Evolutionary conservation across 2,888 invertebrate species (phyloP).

Genomic region (Pardosa pseudoannulata): DNA sequence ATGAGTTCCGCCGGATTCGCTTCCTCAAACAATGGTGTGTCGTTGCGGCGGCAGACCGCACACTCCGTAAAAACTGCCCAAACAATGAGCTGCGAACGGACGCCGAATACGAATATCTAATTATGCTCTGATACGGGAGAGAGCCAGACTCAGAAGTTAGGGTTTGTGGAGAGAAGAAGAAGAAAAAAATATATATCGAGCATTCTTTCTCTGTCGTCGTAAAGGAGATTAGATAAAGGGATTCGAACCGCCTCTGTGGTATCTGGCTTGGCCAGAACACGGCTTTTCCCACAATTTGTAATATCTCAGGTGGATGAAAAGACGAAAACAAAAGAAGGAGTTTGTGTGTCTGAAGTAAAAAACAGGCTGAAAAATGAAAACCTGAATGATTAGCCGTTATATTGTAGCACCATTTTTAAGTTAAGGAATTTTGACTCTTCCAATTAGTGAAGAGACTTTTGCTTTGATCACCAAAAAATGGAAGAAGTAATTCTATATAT

Average conservation of each 20-base stretch:
- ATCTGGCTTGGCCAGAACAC: background rate
- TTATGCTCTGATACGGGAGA: constrained; percentile 33
- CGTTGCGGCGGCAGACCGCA: constrained; percentile 66
- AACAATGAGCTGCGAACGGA: constrained; percentile 65
- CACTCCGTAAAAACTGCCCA: constrained; percentile 66
- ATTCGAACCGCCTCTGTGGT: background rate
- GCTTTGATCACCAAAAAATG: too few species aligned
- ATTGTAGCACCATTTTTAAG: too few species aligned
- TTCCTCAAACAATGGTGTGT: constrained; percentile 50
- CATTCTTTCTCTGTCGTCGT: too few species aligned
- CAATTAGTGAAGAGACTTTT: too few species aligned
- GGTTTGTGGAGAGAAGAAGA: too few species aligned
- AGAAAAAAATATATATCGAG: too few species aligned
- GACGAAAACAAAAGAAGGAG: too few species aligned
- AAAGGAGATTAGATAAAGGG: background rate
- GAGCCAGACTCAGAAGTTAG: background rate
- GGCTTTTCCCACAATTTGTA: background rate
- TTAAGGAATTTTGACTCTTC: too few species aligned
- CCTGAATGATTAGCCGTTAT: too few species aligned
- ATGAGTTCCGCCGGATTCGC: constrained; percentile 47
- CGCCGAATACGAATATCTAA: constrained; percentile 69
- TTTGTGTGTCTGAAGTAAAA: too few species aligned
- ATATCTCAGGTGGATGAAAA: background rate
- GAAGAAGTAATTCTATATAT: too few species aligned
- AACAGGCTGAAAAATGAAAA: too few species aligned